These are phyloP conservation scores for Pseudopleuronectes americanus DNA, from an alignment of 2,797 vertebrate species.

Conservation along the genomic window DNA sequence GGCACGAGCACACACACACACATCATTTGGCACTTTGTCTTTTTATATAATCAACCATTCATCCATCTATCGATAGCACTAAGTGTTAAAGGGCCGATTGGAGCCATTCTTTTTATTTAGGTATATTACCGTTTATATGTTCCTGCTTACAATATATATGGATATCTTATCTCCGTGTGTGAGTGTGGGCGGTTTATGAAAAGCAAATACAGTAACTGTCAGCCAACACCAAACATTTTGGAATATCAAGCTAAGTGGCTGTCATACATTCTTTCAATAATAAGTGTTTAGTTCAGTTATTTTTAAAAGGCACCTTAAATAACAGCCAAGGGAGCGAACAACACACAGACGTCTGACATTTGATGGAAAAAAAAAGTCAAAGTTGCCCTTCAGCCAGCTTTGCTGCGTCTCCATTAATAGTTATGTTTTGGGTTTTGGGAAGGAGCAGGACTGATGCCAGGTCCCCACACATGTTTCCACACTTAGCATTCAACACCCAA, in stretches of 20 bases:
- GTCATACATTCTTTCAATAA: conserved; percentile 20
- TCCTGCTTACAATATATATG: no score
- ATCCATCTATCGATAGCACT: no score
- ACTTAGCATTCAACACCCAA: conserved; percentile 36
- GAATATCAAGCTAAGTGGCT: background rate
- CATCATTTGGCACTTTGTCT: background rate
- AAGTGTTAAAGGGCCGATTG: no score
- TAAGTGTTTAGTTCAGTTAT: conserved; percentile 35
- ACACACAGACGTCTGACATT: conserved; percentile 39
- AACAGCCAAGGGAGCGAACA: conserved; percentile 18
- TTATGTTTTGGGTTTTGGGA: conserved; percentile 53
- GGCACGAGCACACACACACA: background rate
- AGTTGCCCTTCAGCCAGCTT: conserved; percentile 40
- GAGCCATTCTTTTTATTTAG: no score
- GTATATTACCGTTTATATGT: no score
- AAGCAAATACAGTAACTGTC: conserved; percentile 32
- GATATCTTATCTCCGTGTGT: no score
- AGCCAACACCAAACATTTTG: conserved; percentile 14
- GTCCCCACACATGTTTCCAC: conserved; percentile 53
- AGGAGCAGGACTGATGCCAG: conserved; percentile 36
- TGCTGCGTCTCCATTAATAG: conserved; percentile 43
- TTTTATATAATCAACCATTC: no score
- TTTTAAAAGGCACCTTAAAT: conserved; percentile 19
- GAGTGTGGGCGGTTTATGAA: conserved; percentile 1
- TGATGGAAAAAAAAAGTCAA: conserved; percentile 58